phyloP scores from a whole-genome alignment of 2,113 vertebrate species.

The Seriola quinqueradiata region DNA sequence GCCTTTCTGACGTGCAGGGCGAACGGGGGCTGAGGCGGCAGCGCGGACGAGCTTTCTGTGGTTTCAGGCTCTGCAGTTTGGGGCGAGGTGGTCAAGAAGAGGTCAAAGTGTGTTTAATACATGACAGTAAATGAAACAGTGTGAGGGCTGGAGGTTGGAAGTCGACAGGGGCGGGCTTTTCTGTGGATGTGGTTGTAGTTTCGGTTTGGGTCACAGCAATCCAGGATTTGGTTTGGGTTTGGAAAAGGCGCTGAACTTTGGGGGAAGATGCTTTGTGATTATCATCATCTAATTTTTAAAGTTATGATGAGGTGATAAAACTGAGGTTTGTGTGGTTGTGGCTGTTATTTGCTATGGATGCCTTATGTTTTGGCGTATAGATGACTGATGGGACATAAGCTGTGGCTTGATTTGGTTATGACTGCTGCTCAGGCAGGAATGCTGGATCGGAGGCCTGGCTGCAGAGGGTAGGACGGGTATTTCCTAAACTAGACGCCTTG shows the following conservation, averaged over 20 bases:
- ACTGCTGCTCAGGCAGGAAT: background rate
- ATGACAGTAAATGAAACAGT: constrained; percentile 7
- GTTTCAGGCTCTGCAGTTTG: constrained; percentile 14
- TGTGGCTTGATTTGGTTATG: constrained; percentile 12
- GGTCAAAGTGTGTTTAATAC: constrained; percentile 7
- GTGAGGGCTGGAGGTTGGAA: background rate
- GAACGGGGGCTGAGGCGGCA: constrained; percentile 17
- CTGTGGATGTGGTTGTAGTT: constrained; percentile 30
- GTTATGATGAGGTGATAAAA: constrained; percentile 55
- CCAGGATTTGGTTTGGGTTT: constrained; percentile 46
- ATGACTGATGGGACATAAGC: constrained; percentile 1
- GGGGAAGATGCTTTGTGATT: constrained; percentile 14
- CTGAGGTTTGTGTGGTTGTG: constrained; percentile 28
- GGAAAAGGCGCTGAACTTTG: background rate
- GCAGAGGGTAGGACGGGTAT: constrained; percentile 39
- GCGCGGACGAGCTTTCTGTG: background rate
- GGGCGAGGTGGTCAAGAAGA: constrained; percentile 34
- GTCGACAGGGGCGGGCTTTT: constrained; percentile 9
- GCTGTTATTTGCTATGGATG: constrained; percentile 17
- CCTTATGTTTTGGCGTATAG: constrained; percentile 2
- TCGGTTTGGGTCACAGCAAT: constrained; percentile 31
- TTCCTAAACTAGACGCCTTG: constrained; percentile 68
- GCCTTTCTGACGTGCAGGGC: constrained; percentile 82
- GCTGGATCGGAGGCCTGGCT: constrained; percentile 1
- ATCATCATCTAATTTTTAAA: constrained; percentile 25